phyloP scores from a whole-genome alignment of 2,113 vertebrate species.

The Tragulus kanchil region DNA sequence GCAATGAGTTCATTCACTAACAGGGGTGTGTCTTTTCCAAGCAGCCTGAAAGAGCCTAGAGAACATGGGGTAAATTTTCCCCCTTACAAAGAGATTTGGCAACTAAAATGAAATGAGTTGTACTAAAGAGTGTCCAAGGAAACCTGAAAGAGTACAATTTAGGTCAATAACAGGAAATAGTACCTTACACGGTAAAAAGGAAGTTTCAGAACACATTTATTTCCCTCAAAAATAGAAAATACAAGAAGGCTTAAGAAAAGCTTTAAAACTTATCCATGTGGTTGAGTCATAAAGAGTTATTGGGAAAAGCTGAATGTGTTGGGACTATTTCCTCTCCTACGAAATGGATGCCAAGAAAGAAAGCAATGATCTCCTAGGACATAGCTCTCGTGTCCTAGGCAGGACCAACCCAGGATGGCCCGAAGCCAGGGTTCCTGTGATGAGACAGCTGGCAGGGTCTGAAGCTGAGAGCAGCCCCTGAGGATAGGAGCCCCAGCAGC shows the following conservation, averaged over 20 bases:
- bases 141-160: not conserved
- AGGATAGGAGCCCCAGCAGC: not conserved
- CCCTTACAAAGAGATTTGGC: not conserved
- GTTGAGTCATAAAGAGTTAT: not conserved
- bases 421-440: not conserved
- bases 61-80: not conserved
- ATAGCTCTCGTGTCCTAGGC: not conserved
- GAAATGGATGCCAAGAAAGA: not conserved
- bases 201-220: conserved; percentile 1
- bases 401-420: not conserved
- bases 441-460: not conserved
- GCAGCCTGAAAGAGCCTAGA: not conserved
- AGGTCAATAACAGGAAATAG: not conserved
- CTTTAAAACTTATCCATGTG: not conserved
- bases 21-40: not conserved
- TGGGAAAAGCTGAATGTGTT: not conserved
- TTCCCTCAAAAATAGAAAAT: conserved; percentile 8
- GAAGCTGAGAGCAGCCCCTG: not conserved
- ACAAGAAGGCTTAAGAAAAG: conserved; percentile 10
- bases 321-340: not conserved
- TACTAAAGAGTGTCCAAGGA: not conserved
- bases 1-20: not conserved
- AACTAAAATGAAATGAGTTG: conserved; percentile 27
- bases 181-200: not conserved
- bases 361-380: not conserved